Conservation (phyloP, 2,888 invertebrate species). For the Eurytoma adleriae region DNA sequence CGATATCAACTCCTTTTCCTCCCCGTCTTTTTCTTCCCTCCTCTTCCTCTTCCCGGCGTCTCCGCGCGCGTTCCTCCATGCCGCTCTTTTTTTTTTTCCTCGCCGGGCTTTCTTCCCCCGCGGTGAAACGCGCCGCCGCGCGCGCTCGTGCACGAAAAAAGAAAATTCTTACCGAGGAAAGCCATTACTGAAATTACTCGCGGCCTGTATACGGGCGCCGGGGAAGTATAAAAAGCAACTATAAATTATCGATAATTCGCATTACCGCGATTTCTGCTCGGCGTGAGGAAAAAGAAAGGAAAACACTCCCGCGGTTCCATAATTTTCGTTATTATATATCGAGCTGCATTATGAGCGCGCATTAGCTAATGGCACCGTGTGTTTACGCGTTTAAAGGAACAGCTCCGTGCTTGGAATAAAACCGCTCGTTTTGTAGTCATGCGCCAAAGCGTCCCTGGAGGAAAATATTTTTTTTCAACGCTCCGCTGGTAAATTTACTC, state of each 20-base stretch:
- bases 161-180: conserved; percentile 58
- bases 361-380: conserved; percentile 38
- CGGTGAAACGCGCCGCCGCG: conserved; percentile 38
- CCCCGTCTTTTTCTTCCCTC: conserved; percentile 22
- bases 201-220: conserved; percentile 11
- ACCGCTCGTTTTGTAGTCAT: background rate
- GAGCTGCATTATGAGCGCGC: conserved; percentile 24
- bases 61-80: conserved; percentile 2
- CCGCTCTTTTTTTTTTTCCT: conserved; percentile 9
- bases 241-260: conserved; percentile 58
- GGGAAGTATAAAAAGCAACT: conserved; percentile 52
- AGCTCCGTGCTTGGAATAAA: background rate
- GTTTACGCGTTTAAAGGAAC: conserved; percentile 10
- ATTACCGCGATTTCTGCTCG: conserved; percentile 46
- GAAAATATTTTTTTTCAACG: background rate
- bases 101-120: conserved; percentile 12
- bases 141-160: conserved; percentile 31
- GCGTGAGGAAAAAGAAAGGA: background rate
- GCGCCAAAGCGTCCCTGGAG: background rate
- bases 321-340: conserved; percentile 38
- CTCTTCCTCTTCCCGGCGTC: conserved; percentile 1
- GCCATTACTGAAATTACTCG: conserved; percentile 58
- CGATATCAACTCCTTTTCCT: too few species aligned
- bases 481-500: too few species aligned
- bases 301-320: conserved; percentile 11